Evolutionary conservation across 2,888 invertebrate genomes (phyloP).

Genomic region (Polia nebulosa): DNA sequence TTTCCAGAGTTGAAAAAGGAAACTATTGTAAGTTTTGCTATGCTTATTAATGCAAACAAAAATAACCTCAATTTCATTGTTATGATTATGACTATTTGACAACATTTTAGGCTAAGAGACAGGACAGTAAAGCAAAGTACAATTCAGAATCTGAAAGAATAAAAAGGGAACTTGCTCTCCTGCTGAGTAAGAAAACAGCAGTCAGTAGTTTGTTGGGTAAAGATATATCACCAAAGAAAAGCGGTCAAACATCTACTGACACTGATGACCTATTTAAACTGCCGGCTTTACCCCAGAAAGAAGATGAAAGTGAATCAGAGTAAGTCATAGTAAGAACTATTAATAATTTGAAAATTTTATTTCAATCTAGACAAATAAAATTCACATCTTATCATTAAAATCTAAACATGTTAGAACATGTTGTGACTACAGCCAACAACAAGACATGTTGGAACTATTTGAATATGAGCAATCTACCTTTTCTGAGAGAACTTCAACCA

Average conservation of each 20-base stretch:
- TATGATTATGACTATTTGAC: conserved; percentile 25
- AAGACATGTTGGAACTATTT: too few relatives aligned
- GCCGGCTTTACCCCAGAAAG: conserved; percentile 86
- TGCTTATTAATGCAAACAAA: conserved; percentile 36
- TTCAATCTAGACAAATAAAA: background rate
- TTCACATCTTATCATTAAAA: too few relatives aligned
- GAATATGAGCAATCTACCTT: background rate
- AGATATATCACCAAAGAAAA: conserved; percentile 87
- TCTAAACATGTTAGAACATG: background rate
- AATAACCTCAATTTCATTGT: conserved; percentile 28
- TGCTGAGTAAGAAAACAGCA: conserved; percentile 95
- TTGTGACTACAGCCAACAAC: too few relatives aligned
- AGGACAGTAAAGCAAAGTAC: conserved; percentile 93
- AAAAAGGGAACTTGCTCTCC: conserved; percentile 93
- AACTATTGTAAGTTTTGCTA: conserved; percentile 94
- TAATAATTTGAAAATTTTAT: background rate
- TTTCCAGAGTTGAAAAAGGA: conserved; percentile 97
- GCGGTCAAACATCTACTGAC: conserved; percentile 65
- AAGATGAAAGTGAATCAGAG: conserved; percentile 86
- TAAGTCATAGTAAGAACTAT: conserved; percentile 72
- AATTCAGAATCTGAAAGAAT: conserved; percentile 93
- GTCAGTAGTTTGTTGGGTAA: conserved; percentile 93
- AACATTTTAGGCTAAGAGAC: conserved; percentile 93
- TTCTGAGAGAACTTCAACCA: too few relatives aligned
- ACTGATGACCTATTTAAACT: conserved; percentile 93